Base-by-base conservation (phyloP, 2,797 vertebrate species). In the Gadopsis bispinosus region DNA sequence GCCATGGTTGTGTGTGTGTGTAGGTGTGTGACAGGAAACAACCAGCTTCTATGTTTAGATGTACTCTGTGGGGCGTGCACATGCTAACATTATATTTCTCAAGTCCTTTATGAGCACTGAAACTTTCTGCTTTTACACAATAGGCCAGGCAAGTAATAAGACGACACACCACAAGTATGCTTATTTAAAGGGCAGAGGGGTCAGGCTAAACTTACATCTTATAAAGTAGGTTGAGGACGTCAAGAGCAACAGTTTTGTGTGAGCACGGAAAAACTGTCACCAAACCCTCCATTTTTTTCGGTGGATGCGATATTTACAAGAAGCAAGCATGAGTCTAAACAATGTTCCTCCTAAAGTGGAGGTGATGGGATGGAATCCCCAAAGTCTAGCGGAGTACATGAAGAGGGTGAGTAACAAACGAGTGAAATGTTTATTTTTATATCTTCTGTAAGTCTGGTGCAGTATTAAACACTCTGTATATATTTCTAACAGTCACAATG, bases 341-440 rank as follows among this genome's bases (percentile, higher is more conserved):
- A n/a, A 39, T 2, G 4, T 65, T 29, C 87, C 84, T 1, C 63
- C 33, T 9, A 75, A 82, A 73, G 35, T 12, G 11, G 88, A 91
- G 58, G 79, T 89, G 69, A 77, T 88, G 78, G 33, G 69, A 67
- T 90, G 86, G 89, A 70, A 35, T 62, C 43, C 79, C 22, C 56
- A 63, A 16, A 74, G 16, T 69, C 69, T 90, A 5, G 82, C 89
- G 3, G 79, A 84, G 53, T 83, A 84, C 74, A 83, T 88, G 87
- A 86, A 26, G 4, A 84, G 7, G 71, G 87, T 92, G 51, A 90
- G 84, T 74, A 14, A 29, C 4, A 20, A 48, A 33, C 37, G 0
- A 22, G 3, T 3, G n/a, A 48, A 31, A 33, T 50, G 45, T 0
- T 0, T 43, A 43, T 20, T 37, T 33, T 3, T 39, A 50, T 68